These are phyloP conservation scores for Oscheius myriophilus DNA, from an alignment of 2,888 invertebrate genomes.

Conservation along the genomic window DNA sequence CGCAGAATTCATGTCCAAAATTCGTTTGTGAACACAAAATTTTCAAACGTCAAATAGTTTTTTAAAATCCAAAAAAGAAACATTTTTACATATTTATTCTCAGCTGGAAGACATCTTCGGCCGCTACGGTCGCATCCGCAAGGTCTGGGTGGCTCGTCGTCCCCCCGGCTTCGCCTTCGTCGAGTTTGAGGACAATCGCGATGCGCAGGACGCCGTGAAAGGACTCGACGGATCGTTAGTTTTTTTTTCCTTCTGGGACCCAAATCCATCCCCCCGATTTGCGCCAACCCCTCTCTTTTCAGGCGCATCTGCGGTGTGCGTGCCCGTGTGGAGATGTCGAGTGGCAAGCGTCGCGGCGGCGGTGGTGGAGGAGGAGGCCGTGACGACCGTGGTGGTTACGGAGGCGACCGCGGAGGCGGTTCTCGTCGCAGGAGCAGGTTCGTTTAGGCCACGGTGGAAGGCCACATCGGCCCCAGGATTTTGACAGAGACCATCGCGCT, in stretches of 20 bases:
- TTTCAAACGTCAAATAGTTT: too few species aligned
- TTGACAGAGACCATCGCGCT: too few species aligned
- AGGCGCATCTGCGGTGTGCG: constrained; percentile 72
- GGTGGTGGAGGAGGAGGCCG: constrained; percentile 50
- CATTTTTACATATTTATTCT: too few species aligned
- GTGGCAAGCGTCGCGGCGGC: constrained; percentile 71
- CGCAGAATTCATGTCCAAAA: too few species aligned
- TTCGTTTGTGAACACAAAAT: too few species aligned
- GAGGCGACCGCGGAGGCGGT: constrained; percentile 42
- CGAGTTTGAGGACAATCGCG: constrained; percentile 80
- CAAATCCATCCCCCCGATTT: too few species aligned
- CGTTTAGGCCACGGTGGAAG: neutral
- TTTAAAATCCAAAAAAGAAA: too few species aligned
- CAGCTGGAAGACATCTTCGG: constrained; percentile 83
- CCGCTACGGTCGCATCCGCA: constrained; percentile 86
- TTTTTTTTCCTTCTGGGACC: constrained; percentile 4
- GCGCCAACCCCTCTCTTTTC: constrained; percentile 26
- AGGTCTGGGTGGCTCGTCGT: constrained; percentile 92
- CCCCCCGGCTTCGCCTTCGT: constrained; percentile 79
- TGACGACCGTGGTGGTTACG: constrained; percentile 63
- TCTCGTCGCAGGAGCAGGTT: constrained; percentile 25
- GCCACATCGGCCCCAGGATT: neutral
- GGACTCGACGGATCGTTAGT: constrained; percentile 77
- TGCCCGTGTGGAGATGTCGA: constrained; percentile 72
- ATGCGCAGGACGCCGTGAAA: constrained; percentile 74